Evolutionary conservation across 2,797 vertebrate species (phyloP).

Genomic region (Micropoecilia bifurca): DNA sequence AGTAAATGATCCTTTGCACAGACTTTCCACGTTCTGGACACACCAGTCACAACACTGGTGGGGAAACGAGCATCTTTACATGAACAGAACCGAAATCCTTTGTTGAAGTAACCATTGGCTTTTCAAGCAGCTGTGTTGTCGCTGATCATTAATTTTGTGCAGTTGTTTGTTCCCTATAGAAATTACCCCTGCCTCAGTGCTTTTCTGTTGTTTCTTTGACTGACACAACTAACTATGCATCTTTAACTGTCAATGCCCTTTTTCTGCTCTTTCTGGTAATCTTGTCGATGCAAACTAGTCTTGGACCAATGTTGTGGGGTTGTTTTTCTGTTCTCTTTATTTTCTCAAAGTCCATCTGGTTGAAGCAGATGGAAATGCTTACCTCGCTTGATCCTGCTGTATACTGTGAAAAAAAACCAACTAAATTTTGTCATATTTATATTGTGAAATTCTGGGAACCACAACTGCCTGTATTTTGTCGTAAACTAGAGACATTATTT

Average conservation of each 20-base stretch:
- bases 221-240: background rate
- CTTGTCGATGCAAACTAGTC: background rate
- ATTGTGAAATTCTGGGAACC: too few relatives aligned
- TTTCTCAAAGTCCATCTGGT: background rate
- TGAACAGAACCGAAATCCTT: background rate
- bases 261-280: background rate
- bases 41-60: constrained; percentile 2
- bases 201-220: background rate
- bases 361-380: background rate
- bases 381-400: background rate
- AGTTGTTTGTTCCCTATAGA: too few relatives aligned
- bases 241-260: background rate
- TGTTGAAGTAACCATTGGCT: background rate
- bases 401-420: too few relatives aligned
- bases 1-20: constrained; percentile 52
- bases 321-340: background rate
- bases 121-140: background rate
- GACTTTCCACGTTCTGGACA: constrained; percentile 10
- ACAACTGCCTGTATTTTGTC: too few relatives aligned
- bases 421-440: too few relatives aligned
- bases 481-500: too few relatives aligned
- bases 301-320: background rate
- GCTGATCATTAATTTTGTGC: too few relatives aligned
- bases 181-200: background rate
- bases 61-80: background rate